phyloP scores from a whole-genome alignment of 2,113 vertebrate species.

The Dissostichus mawsoni region DNA sequence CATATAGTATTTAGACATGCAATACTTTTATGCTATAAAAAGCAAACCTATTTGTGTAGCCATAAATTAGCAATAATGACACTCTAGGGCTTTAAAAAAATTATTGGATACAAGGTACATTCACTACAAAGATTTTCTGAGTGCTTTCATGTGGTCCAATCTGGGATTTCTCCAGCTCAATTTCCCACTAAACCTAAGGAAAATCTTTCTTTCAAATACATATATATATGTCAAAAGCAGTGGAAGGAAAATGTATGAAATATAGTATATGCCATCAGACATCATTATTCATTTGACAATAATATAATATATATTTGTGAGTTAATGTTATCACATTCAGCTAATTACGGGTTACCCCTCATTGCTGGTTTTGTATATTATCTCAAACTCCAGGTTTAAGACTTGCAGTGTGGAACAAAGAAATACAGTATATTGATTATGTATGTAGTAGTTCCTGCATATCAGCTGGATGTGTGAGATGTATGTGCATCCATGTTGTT shows the following conservation, averaged over 20 bases:
- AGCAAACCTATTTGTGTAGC: conserved; percentile 17
- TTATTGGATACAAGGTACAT: conserved; percentile 25
- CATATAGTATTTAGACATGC: conserved; percentile 50
- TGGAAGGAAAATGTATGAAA: neutral
- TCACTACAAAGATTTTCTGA: conserved; percentile 43
- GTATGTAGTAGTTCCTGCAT: too few species aligned
- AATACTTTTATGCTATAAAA: conserved; percentile 36
- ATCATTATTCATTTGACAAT: conserved; percentile 22
- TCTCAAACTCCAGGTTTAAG: neutral
- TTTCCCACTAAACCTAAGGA: conserved; percentile 30
- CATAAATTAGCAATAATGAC: conserved; percentile 39
- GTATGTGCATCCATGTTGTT: neutral
- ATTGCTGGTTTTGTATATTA: neutral
- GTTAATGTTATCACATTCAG: conserved; percentile 11
- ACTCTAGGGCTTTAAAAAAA: conserved; percentile 25
- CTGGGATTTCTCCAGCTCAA: conserved; percentile 34
- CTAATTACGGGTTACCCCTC: conserved; percentile 12
- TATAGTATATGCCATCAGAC: conserved; percentile 3
- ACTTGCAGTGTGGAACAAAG: too few species aligned
- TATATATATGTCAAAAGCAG: conserved; percentile 19
- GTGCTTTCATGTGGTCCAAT: conserved; percentile 49
- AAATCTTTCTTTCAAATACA: neutral
- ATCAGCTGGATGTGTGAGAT: neutral
- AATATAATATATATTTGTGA: neutral
- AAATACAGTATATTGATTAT: too few species aligned